Conservation (phyloP, 2,797 vertebrate species). For the Sciurus carolinensis region DNA sequence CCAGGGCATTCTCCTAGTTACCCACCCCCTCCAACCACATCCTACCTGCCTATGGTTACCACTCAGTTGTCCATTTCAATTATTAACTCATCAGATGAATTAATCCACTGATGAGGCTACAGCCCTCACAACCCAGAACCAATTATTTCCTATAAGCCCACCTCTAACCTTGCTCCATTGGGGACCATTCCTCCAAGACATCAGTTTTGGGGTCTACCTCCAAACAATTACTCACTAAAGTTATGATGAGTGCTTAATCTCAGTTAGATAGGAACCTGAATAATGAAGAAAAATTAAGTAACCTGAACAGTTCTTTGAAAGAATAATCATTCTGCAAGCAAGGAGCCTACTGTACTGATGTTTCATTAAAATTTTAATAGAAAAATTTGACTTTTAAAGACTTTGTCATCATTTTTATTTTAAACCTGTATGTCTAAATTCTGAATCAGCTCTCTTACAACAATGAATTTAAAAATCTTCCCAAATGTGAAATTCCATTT, state of each 20-base stretch:
- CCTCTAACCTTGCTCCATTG: too few species aligned
- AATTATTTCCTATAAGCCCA: too few species aligned
- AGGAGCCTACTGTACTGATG: neutral
- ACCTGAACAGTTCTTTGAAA: neutral
- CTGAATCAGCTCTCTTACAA: neutral
- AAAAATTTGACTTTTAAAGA: constrained; percentile 6
- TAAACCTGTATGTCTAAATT: neutral
- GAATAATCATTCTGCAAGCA: neutral
- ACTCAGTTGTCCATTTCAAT: too few species aligned
- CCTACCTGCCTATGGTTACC: too few species aligned
- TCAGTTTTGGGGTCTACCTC: too few species aligned
- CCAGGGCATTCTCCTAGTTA: too few species aligned
- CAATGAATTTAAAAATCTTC: neutral
- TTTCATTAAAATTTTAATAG: constrained; percentile 18
- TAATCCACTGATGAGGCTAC: too few species aligned
- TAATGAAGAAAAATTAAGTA: neutral
- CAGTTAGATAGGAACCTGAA: neutral
- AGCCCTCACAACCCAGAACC: too few species aligned
- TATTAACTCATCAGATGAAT: too few species aligned
- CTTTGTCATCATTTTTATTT: constrained; percentile 38
- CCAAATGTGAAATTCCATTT: constrained; percentile 26
- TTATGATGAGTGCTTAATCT: neutral
- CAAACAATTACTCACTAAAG: too few species aligned
- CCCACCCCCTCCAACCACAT: too few species aligned
- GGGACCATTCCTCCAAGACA: too few species aligned